A percentile compares a stretch with the other conserved stretches of the same genome.
Conservation (phyloP, 2,113 vertebrate species). For the Rhinogobius similis region DNA sequence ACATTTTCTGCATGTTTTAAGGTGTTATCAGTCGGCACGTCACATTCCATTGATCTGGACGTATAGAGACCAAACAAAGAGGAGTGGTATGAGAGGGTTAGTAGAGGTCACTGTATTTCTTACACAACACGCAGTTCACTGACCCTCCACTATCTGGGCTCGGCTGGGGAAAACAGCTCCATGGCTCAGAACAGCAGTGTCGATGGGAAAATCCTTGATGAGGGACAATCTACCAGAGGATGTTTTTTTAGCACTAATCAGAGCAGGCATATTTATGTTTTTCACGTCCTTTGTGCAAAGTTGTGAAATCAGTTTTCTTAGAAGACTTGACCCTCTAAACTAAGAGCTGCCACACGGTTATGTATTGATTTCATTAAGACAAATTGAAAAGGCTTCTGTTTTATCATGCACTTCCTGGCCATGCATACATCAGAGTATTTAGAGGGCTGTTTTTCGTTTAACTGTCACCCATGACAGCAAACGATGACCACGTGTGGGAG, state of each 20-base stretch:
- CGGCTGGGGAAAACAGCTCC: slow-evolving; percentile 39
- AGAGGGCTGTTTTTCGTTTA: background rate
- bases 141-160: slow-evolving; percentile 39
- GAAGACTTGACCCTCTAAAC: slow-evolving; percentile 14
- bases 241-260: slow-evolving; percentile 59
- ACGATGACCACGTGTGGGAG: background rate
- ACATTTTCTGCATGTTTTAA: slow-evolving; percentile 31
- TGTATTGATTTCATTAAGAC: slow-evolving; percentile 38
- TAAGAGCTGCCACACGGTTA: slow-evolving; percentile 2
- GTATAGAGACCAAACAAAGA: slow-evolving; percentile 48
- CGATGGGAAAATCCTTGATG: slow-evolving; percentile 46
- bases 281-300: background rate
- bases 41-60: slow-evolving; percentile 59
- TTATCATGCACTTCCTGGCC: slow-evolving; percentile 17
- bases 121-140: slow-evolving; percentile 65
- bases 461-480: background rate
- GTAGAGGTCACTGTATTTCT: slow-evolving; percentile 47
- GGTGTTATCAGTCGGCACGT: slow-evolving; percentile 45
- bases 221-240: slow-evolving; percentile 46
- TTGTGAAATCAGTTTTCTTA: slow-evolving; percentile 23
- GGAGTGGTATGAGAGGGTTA: slow-evolving; percentile 29
- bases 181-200: slow-evolving; percentile 46
- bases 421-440: background rate
- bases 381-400: background rate
- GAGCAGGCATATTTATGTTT: slow-evolving; percentile 37